These are phyloP conservation scores for Muntiacus reevesi DNA, from an alignment of 2,113 vertebrate species.

Conservation along the genomic window DNA sequence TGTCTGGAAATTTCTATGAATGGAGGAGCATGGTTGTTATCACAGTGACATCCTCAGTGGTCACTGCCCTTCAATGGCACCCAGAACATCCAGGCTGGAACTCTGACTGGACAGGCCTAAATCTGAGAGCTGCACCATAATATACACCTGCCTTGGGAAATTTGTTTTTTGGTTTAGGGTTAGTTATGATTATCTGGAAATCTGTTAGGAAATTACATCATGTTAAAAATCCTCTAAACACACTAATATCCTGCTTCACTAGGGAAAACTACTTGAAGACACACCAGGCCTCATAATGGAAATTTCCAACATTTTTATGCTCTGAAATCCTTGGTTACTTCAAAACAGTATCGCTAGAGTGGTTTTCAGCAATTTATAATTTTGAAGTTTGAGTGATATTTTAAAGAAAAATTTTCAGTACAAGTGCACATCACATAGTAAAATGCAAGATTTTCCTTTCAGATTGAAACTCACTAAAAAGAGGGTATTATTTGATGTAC, in stretches of 20 bases:
- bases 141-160: background rate
- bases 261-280: background rate
- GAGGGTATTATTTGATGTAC: background rate
- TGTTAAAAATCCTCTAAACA: background rate
- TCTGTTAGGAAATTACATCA: background rate
- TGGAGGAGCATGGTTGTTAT: background rate
- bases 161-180: background rate
- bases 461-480: slow-evolving; percentile 23
- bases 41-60: background rate
- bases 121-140: background rate
- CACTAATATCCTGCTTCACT: background rate
- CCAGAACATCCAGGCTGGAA: background rate
- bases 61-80: background rate
- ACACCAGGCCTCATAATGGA: background rate
- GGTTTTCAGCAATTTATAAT: slow-evolving; percentile 35
- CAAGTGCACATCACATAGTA: background rate
- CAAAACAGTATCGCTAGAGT: background rate
- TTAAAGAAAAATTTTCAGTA: background rate
- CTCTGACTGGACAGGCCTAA: background rate
- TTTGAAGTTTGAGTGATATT: slow-evolving; percentile 42
- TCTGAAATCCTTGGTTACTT: background rate
- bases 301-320: background rate
- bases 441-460: slow-evolving; percentile 14
- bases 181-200: background rate
- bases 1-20: background rate